phyloP scores from a whole-genome alignment of 2,113 vertebrate genomes.

The Agelaius tricolor region DNA sequence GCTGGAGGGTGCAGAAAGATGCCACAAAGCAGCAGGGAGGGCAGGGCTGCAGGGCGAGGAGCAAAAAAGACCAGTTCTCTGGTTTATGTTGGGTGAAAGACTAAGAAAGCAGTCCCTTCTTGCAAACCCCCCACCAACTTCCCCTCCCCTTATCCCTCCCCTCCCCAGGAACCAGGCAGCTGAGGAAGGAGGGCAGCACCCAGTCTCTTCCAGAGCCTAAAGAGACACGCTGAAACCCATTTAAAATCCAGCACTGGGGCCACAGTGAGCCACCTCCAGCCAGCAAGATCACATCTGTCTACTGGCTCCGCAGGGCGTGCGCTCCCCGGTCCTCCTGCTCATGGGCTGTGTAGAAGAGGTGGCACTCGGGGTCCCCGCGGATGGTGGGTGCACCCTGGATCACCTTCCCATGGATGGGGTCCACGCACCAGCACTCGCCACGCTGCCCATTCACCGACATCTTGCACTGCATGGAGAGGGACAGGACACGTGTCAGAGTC shows the following conservation, averaged over 20 bases:
- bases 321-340: slow-evolving; percentile 82
- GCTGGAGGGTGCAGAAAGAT: slow-evolving; percentile 4
- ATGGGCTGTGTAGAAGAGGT: slow-evolving; percentile 82
- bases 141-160: neutral
- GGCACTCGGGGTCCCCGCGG: slow-evolving; percentile 92
- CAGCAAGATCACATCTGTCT: slow-evolving; percentile 35
- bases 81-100: slow-evolving; percentile 73
- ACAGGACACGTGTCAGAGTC: neutral
- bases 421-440: slow-evolving; percentile 96
- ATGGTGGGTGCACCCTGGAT: slow-evolving; percentile 86
- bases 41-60: neutral
- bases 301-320: slow-evolving; percentile 66
- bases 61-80: slow-evolving; percentile 57
- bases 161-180: slow-evolving; percentile 7
- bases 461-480: slow-evolving; percentile 85
- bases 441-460: slow-evolving; percentile 94
- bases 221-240: slow-evolving; percentile 68
- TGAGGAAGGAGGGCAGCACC: slow-evolving; percentile 36
- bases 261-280: slow-evolving; percentile 19
- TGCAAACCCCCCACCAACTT: slow-evolving; percentile 22
- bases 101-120: slow-evolving; percentile 59
- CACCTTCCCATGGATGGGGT: slow-evolving; percentile 87
- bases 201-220: slow-evolving; percentile 73
- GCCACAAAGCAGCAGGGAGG: slow-evolving; percentile 8
- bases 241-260: slow-evolving; percentile 60